Evolutionary conservation across 2,113 vertebrate species (phyloP).

Genomic region (Alces alces): DNA sequence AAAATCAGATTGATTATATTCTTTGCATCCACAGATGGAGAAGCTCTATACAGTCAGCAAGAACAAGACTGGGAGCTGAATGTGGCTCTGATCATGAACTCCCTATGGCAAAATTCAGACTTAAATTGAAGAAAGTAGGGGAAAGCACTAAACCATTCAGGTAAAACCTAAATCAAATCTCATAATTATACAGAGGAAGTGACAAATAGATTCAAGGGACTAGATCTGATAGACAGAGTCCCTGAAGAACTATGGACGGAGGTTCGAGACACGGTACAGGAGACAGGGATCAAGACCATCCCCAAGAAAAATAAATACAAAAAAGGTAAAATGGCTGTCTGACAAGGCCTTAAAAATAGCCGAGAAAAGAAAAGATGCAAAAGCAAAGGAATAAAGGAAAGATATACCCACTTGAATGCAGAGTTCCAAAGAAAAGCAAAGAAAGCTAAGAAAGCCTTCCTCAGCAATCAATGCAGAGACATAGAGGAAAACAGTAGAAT

Average conservation of each 20-base stretch:
- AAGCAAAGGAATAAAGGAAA: not conserved
- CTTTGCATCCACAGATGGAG: not conserved
- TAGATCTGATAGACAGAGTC: not conserved
- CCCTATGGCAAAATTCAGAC: not conserved
- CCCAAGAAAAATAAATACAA: not conserved
- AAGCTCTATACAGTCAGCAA: not conserved
- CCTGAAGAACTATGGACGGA: not conserved
- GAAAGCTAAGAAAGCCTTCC: not conserved
- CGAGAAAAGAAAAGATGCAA: not conserved
- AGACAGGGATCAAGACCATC: not conserved
- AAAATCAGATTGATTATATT: not conserved
- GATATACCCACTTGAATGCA: not conserved
- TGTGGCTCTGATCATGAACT: not conserved
- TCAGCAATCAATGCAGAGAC: not conserved
- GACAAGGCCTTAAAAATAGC: not conserved
- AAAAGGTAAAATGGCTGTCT: not conserved
- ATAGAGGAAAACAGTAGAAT: not conserved
- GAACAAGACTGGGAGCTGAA: not conserved
- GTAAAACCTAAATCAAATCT: not conserved
- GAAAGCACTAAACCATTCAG: not conserved
- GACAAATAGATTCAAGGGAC: not conserved
- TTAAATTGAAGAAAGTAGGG: not conserved
- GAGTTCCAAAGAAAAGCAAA: not conserved
- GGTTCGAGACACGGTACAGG: fast-evolving
- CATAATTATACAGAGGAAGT: not conserved